Evolutionary conservation across 2,888 invertebrate species (phyloP).

Genomic region (Drosophila buzzatii): DNA sequence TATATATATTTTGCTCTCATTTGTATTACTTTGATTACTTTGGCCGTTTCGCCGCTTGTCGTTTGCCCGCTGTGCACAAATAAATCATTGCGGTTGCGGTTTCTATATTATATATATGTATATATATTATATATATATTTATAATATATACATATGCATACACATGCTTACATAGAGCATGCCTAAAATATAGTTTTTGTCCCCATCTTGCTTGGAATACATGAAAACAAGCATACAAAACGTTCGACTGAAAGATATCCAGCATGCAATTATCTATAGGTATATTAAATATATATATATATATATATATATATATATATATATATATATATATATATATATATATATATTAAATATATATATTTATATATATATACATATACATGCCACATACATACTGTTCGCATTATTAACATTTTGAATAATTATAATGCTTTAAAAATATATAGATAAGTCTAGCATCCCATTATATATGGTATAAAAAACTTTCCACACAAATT

Average conservation of each 20-base stretch:
- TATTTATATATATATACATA: background rate
- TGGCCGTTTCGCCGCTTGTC: conserved; percentile 40
- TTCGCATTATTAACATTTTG: background rate
- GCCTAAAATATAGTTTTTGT: conserved; percentile 23
- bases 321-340: background rate
- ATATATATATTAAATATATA: too few relatives aligned
- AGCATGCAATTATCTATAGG: background rate
- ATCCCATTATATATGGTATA: background rate
- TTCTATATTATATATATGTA: conserved; percentile 27
- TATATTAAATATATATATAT: too few relatives aligned
- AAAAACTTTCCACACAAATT: background rate
- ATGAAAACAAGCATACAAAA: conserved; percentile 7
- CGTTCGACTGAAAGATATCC: conserved; percentile 16
- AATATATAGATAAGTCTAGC: background rate
- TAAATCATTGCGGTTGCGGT: conserved; percentile 66
- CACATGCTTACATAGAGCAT: conserved; percentile 1
- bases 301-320: background rate
- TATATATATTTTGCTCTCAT: conserved; percentile 71
- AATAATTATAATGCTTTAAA: background rate
- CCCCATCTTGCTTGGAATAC: conserved; percentile 37
- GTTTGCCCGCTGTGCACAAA: conserved; percentile 52
- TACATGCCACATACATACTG: background rate
- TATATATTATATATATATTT: background rate
- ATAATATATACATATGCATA: background rate
- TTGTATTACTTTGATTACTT: conserved; percentile 80